Conservation (phyloP, 2,113 vertebrate species). For the Phrynosoma platyrhinos region DNA sequence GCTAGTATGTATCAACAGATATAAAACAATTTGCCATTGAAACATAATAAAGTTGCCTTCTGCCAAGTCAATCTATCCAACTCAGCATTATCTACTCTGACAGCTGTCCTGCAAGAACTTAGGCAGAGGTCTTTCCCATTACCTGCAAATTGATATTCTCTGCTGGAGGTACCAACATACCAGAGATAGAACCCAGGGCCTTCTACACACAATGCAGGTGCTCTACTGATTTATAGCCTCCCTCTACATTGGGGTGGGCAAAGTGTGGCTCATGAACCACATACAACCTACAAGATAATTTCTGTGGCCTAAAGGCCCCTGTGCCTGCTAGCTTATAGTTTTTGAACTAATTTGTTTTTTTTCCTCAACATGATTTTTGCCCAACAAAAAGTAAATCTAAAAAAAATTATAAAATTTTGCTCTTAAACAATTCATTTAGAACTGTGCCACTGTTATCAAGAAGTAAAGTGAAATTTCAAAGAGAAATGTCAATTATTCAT, state of each 20-base stretch:
- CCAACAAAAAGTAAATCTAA: background rate
- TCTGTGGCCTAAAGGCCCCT: no score
- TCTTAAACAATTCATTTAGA: background rate
- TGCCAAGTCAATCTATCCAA: background rate
- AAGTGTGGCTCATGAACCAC: background rate
- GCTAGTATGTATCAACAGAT: background rate
- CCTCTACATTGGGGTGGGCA: background rate
- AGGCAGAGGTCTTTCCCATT: background rate
- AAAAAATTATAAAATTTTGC: background rate
- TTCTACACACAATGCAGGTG: background rate
- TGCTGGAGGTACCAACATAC: no score
- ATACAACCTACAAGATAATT: no score
- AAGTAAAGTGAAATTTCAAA: constrained; percentile 17
- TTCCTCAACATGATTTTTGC: background rate
- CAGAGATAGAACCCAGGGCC: background rate
- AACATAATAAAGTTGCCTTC: background rate
- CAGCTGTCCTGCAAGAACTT: background rate
- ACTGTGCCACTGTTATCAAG: background rate
- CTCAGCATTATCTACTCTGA: background rate
- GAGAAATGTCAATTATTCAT: constrained; percentile 4
- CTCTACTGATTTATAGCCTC: background rate
- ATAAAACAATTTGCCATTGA: background rate
- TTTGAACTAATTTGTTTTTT: no score
- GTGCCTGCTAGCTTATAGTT: no score
- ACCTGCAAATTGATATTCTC: background rate